phyloP scores from a whole-genome alignment of 2,113 vertebrate species.

The Cinclus cinclus region DNA sequence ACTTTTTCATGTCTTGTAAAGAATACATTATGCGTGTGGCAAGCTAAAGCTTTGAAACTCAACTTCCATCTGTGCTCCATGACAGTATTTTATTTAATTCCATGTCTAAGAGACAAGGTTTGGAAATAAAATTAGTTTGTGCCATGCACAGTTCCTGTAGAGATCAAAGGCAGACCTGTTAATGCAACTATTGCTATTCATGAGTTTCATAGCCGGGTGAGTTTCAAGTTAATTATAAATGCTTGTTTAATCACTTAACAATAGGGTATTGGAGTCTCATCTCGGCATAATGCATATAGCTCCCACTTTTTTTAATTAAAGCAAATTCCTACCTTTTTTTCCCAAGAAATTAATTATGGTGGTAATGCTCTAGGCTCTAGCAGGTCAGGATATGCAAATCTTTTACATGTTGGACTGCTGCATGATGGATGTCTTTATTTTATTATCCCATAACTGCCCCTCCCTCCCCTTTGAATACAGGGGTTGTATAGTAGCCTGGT shows the following conservation, averaged over 20 bases:
- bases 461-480: background rate
- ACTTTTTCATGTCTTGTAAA: conserved; percentile 28
- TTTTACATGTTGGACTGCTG: background rate
- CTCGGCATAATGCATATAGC: conserved; percentile 26
- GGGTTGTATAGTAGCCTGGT: background rate
- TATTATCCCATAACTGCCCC: background rate
- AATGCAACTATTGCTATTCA: conserved; percentile 65
- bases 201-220: conserved; percentile 8
- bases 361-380: conserved; percentile 6
- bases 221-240: conserved; percentile 66
- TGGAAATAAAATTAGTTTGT: conserved; percentile 47
- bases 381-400: conserved; percentile 22
- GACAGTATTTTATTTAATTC: conserved; percentile 22
- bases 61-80: background rate
- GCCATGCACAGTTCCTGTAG: conserved; percentile 30
- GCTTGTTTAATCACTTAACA: conserved; percentile 57
- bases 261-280: conserved; percentile 40
- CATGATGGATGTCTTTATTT: conserved; percentile 33
- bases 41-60: conserved; percentile 41
- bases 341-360: conserved; percentile 45
- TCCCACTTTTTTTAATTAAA: conserved; percentile 54
- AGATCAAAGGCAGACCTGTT: conserved; percentile 57
- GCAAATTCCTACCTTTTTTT: conserved; percentile 47
- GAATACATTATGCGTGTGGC: background rate
- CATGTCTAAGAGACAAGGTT: conserved; percentile 6